Evolutionary conservation across 2,888 invertebrate genomes (phyloP).

Genomic region (Melieria crassipennis): DNA sequence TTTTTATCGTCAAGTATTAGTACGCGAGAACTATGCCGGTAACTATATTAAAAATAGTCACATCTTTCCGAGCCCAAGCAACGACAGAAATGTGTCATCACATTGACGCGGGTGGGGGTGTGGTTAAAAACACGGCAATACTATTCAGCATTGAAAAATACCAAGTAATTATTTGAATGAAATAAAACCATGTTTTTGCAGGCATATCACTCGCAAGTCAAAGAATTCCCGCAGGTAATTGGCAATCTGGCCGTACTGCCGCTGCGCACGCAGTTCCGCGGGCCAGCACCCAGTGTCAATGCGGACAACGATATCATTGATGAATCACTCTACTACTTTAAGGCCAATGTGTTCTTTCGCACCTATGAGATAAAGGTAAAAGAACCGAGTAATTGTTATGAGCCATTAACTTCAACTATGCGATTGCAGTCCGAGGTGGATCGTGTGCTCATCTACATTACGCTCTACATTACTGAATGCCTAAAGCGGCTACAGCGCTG

Average conservation of each 20-base stretch:
- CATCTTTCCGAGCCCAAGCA: neutral
- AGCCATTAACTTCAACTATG: neutral
- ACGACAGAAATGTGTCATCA: neutral
- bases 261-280: constrained; percentile 87
- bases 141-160: no score
- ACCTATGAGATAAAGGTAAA: constrained; percentile 97
- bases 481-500: constrained; percentile 94
- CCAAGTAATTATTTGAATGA: no score
- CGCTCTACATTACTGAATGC: constrained; percentile 97
- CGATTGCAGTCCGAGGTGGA: constrained; percentile 90
- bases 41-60: neutral
- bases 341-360: constrained; percentile 98
- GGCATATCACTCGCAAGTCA: constrained; percentile 96
- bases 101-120: constrained; percentile 1
- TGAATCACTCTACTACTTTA: constrained; percentile 96
- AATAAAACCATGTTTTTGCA: constrained; percentile 57
- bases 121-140: neutral
- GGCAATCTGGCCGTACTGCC: constrained; percentile 96
- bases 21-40: neutral
- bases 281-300: constrained; percentile 85
- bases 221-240: constrained; percentile 76
- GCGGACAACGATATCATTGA: constrained; percentile 92
- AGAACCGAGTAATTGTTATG: neutral
- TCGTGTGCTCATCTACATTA: constrained; percentile 95
- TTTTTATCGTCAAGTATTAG: neutral